phyloP scores from a whole-genome alignment of 1,140 invertebrate species.

The Drosophila sp. region DNA sequence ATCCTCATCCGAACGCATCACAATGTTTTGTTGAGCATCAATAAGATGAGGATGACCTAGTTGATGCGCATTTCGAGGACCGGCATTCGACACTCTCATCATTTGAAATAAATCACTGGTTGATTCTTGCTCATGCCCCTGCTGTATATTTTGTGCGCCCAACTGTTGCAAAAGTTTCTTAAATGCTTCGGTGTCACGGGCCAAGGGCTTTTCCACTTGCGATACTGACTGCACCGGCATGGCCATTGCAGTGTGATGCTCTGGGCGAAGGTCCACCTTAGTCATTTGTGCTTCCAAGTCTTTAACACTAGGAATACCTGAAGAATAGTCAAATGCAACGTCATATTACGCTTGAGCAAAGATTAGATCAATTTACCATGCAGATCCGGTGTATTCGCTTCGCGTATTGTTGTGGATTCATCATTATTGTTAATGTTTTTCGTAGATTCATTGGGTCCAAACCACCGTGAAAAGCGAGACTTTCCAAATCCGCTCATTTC shows the following conservation, averaged over 20 bases:
- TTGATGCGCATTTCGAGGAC: constrained; percentile 1
- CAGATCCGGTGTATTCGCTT: constrained; percentile 28
- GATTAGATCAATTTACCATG: constrained; percentile 37
- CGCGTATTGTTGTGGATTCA: constrained; percentile 17
- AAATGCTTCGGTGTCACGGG: constrained; percentile 61
- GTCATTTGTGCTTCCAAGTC: constrained; percentile 71
- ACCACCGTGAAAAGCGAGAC: constrained; percentile 72
- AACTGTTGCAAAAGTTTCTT: constrained; percentile 65
- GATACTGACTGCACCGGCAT: constrained; percentile 12
- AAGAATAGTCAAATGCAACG: background rate
- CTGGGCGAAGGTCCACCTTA: constrained; percentile 57
- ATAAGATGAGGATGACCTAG: constrained; percentile 8
- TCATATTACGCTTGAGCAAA: background rate
- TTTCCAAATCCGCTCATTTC: constrained; percentile 34
- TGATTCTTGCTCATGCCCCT: background rate
- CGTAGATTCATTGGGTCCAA: constrained; percentile 52
- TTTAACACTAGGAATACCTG: constrained; percentile 69
- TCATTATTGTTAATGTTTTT: constrained; percentile 22
- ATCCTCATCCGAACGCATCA: constrained; percentile 6
- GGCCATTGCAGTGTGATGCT: constrained; percentile 14
- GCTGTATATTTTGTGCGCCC: constrained; percentile 41
- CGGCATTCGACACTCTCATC: constrained; percentile 15
- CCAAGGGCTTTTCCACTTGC: constrained; percentile 39
- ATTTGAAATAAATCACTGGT: constrained; percentile 20
- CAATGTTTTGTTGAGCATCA: constrained; percentile 18